These are phyloP conservation scores for Tetragnatha versicolor DNA, from an alignment of 1,140 invertebrate genomes.

Conservation along the genomic window DNA sequence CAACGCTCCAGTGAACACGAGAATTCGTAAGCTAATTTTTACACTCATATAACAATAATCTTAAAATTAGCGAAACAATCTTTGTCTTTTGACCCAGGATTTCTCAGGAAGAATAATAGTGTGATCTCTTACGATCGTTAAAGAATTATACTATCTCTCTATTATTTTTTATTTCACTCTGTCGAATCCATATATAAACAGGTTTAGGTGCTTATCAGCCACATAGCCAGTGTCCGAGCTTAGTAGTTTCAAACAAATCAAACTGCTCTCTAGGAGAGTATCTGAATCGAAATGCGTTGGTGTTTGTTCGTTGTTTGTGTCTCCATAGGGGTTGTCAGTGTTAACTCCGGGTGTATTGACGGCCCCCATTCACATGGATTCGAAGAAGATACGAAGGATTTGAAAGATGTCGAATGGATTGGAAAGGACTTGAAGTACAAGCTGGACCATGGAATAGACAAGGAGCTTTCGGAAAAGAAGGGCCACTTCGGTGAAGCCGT, in stretches of 20 bases:
- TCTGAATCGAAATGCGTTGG: no score
- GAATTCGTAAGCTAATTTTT: background rate
- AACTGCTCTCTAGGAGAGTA: no score
- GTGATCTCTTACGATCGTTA: no score
- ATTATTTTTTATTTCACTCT: no score
- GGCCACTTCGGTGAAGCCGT: background rate
- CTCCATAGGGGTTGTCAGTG: background rate
- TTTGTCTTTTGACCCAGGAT: no score
- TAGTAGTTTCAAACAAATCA: no score
- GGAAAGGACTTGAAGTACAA: background rate
- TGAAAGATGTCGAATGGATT: conserved; percentile 21
- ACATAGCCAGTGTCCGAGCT: no score
- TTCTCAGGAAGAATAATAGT: no score
- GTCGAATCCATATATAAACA: no score
- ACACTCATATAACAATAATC: background rate
- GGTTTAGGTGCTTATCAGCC: no score
- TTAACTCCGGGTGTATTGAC: background rate
- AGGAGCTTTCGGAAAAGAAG: conserved; percentile 12
- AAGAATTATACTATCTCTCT: no score
- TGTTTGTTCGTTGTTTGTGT: background rate
- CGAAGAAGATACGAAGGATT: background rate
- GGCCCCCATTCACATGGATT: background rate
- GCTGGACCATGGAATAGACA: background rate
- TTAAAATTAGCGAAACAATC: background rate
- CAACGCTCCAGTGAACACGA: background rate